Evolutionary conservation across 2,888 invertebrate genomes (phyloP), one percentile per base, ranked within the genome.

Genomic region (Eledona agricola): DNA sequence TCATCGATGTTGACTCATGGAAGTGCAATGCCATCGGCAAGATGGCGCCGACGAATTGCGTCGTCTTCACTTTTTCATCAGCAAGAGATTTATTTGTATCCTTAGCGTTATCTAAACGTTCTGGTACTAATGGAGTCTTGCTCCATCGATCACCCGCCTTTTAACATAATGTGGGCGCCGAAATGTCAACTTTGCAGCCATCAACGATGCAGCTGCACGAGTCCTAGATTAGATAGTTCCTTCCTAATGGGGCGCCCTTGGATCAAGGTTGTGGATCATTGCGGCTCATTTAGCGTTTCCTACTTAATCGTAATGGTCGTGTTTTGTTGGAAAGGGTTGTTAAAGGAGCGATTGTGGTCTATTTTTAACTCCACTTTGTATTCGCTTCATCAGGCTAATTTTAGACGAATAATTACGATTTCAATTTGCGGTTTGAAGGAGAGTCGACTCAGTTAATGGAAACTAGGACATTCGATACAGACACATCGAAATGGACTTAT

Each of bases 261-360:
- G 15, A 13, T 31, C 31, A 31, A 31, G 31, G 31, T 31, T 31
- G 15, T 7, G n/a, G 10, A 26, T 31, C 31, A 31, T 31, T 31
- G 31, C 31, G 16, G 7, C 31, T 31, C 31, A 31, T 31, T 16
- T n/a, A n/a, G 3, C 7, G 7, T 16, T 31, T 31, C 31, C 31
- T 31, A 15, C 31, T 31, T 31, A 31, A 6, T 2, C 4, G 2
- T n/a, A 31, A 10, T 15, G 15, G 31, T 31, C n/a, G n/a, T n/a
- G n/a, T 4, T 5, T 2, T 7, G 7, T 31, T 16, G 16, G 13
- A 16, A 31, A 31, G 31, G 31, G 13, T n/a, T n/a, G n/a, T n/a
- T n/a, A n/a, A n/a, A n/a, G n/a, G n/a, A n/a, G n/a, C n/a, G n/a
- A n/a, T n/a, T n/a, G n/a, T n/a, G n/a, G n/a, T n/a, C n/a, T n/a